Base-by-base conservation (phyloP, 2,888 invertebrate genomes). In the Amphimallon solstitiale region DNA sequence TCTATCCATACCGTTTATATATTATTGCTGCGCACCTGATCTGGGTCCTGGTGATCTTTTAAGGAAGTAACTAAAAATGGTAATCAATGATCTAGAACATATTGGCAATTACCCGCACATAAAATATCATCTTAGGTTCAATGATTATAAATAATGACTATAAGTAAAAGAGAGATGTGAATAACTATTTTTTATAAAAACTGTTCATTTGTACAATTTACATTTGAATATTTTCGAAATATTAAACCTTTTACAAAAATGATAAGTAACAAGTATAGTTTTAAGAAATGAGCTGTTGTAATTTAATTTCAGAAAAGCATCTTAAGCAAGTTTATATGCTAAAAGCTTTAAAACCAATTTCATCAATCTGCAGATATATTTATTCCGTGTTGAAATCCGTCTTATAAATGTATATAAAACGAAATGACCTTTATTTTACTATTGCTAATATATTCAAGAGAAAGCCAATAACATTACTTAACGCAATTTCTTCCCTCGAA, bases 341-440 rank as follows among this genome's bases (percentile, higher is more conserved):
- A 34, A 54, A 54, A 63, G 63, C 63, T 45, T 43, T 54, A 54
- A 63, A 54, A 54, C 63, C 63, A 54, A 63, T 63, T 54, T 51
- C 63, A 63, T 63, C 63, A 63, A 63, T 54, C 54, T 17, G 40
- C 40, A 43, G 15, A 59, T 59, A 29, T 43, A 59, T 45, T 17
- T n/a, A 17, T 45, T 19, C 10, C 43, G 15, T 59, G 56, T 59
- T 43, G 56, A 59, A 59, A 59, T 59, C 23, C 21, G 12, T 54
- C 56, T 45, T 59, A 59, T 29, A 45, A 38, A 34, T 43, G 43
- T 29, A 19, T 59, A 29, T 40, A 43, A 59, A 59, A 59, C 43
- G 56, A 6, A 43, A 59, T 34, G 56, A 59, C 45, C 43, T 10
- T 29, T 59, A 45, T 29, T 45, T 43, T 59, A 34, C 35, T 15